Percentiles rank a stretch among this genome's conserved stretches.
These are phyloP conservation scores for Rhopilema esculentum DNA, from an alignment of 30 jellyfish, hydroid and myxozoan genomes.

Conservation along the genomic window DNA sequence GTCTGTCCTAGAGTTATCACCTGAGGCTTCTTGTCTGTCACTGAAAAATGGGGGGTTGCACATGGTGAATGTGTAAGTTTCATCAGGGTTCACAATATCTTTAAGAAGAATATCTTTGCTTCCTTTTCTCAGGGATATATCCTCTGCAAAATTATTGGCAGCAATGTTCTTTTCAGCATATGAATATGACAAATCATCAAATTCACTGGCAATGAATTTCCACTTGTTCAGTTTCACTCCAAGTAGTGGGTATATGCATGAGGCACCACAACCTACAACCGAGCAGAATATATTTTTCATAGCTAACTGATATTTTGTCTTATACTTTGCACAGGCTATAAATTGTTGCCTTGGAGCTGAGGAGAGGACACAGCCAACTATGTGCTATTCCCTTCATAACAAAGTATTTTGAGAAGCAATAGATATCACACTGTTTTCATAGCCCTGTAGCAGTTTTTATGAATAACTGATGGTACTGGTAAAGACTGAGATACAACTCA, in stretches of 20 bases:
- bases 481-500: too few relatives aligned
- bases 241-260: constrained; percentile 91
- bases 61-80: constrained; percentile 75
- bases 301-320: not conserved
- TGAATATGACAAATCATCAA: constrained; percentile 68
- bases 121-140: constrained; percentile 22
- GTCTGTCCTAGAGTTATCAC: constrained; percentile 69
- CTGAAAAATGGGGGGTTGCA: constrained; percentile 98
- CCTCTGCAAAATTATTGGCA: constrained; percentile 31
- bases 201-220: constrained; percentile 87
- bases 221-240: constrained; percentile 79
- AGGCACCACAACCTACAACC: constrained; percentile 98
- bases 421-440: too few relatives aligned
- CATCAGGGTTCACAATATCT: constrained; percentile 13
- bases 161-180: constrained; percentile 81
- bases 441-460: too few relatives aligned
- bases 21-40: constrained; percentile 74
- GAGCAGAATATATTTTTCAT: too few relatives aligned
- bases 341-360: too few relatives aligned
- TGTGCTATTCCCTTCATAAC: too few relatives aligned
- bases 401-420: too few relatives aligned
- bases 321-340: too few relatives aligned
- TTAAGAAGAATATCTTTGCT: constrained; percentile 31
- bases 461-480: too few relatives aligned
- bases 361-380: too few relatives aligned